Conservation (phyloP, 2,797 vertebrate genomes). For the Picus viridis region DNA sequence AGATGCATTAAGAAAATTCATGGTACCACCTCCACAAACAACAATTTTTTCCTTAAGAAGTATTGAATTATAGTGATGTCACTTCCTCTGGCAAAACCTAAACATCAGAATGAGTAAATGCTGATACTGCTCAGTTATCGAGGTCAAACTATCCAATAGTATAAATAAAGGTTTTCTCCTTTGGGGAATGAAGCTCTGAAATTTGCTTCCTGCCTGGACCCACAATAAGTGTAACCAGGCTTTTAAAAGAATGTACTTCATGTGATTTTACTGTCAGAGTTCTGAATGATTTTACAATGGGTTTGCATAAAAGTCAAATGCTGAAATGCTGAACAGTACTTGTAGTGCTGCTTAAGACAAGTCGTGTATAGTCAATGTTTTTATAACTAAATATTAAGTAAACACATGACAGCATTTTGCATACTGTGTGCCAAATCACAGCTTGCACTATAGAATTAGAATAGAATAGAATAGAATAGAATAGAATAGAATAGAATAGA, state of each 20-base stretch:
- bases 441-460: neutral
- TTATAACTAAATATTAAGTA: neutral
- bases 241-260: neutral
- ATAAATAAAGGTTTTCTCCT: neutral
- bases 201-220: neutral
- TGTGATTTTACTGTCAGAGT: neutral
- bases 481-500: neutral
- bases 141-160: neutral
- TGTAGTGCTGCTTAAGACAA: neutral
- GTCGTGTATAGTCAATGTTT: neutral
- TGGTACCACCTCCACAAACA: neutral
- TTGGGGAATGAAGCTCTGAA: neutral
- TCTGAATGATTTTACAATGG: neutral
- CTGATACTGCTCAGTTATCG: neutral
- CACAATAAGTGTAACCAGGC: neutral
- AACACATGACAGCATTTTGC: neutral
- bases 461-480: too few species aligned
- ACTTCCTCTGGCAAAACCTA: neutral
- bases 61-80: neutral
- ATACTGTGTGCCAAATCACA: neutral
- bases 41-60: neutral
- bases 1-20: neutral
- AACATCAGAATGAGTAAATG: neutral
- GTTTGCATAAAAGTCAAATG: neutral
- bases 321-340: neutral